Evolutionary conservation across 1,140 invertebrate genomes (phyloP).

Genomic region (Lepeophtheirus salmonis): DNA sequence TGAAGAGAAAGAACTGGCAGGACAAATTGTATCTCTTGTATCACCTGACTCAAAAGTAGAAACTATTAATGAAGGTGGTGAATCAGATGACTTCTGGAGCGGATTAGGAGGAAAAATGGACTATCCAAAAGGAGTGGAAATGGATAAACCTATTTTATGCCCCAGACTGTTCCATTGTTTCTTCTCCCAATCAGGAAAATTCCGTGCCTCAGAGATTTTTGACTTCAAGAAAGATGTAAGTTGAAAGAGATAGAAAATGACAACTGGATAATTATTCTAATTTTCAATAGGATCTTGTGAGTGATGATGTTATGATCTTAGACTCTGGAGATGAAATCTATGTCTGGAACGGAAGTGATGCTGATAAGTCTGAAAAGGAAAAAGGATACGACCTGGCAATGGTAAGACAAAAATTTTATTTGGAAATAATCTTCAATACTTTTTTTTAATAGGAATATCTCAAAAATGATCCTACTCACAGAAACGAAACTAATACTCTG

Average conservation of each 20-base stretch:
- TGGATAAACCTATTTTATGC: constrained; percentile 21
- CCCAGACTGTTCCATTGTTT: constrained; percentile 22
- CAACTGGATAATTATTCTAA: constrained; percentile 15
- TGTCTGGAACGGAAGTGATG: constrained; percentile 49
- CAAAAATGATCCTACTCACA: constrained; percentile 30
- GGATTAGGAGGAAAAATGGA: constrained; percentile 37
- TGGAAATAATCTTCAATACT: not conserved
- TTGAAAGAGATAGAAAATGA: no score
- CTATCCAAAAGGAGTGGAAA: constrained; percentile 21
- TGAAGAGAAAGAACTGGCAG: constrained; percentile 43
- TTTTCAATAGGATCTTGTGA: constrained; percentile 51
- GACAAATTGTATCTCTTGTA: constrained; percentile 33
- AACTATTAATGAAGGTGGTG: constrained; percentile 43
- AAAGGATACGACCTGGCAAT: constrained; percentile 37
- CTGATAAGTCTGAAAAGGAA: constrained; percentile 43
- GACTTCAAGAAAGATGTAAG: constrained; percentile 28
- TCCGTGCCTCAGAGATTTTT: constrained; percentile 27
- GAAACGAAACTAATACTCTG: constrained; percentile 35
- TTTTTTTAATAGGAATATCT: constrained; percentile 38
- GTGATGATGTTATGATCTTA: constrained; percentile 51
- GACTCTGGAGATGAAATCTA: constrained; percentile 51
- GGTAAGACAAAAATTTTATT: constrained; percentile 27
- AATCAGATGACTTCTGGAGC: constrained; percentile 52
- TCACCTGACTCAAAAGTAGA: constrained; percentile 31
- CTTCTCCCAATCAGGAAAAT: constrained; percentile 24